phyloP scores from a whole-genome alignment of 23 tunicate genomes.

The Trididemnum nubilum region DNA sequence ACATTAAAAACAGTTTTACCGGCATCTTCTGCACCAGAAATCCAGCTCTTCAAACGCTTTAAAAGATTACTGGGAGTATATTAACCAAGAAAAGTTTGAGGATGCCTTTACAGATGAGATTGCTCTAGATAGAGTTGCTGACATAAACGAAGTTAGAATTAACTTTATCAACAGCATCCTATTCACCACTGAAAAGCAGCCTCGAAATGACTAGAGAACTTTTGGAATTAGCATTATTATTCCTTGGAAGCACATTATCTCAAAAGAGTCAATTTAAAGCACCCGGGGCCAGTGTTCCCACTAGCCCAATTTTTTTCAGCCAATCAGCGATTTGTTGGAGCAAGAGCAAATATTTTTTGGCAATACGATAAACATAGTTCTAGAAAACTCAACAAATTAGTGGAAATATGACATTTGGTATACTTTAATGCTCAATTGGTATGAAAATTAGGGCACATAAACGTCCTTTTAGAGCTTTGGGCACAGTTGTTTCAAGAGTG shows the following conservation, averaged over 20 bases:
- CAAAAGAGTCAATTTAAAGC: background rate
- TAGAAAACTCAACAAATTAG: too few relatives aligned
- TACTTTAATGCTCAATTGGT: too few relatives aligned
- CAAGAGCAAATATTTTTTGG: too few relatives aligned
- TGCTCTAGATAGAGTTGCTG: constrained; percentile 6
- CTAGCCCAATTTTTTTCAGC: too few relatives aligned
- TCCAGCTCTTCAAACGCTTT: constrained; percentile 21
- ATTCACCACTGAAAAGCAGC: background rate
- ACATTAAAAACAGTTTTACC: background rate
- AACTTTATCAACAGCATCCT: background rate
- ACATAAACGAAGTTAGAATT: background rate
- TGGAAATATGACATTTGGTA: too few relatives aligned
- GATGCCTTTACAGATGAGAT: constrained; percentile 30
- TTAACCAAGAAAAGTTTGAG: constrained; percentile 21
- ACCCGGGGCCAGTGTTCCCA: background rate
- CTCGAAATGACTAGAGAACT: constrained; percentile 21
- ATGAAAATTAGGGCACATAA: too few relatives aligned
- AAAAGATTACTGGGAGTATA: constrained; percentile 14
- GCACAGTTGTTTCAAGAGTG: too few relatives aligned
- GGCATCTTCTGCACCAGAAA: constrained; percentile 35
- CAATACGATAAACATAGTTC: too few relatives aligned
- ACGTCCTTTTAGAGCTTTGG: too few relatives aligned
- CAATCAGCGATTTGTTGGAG: too few relatives aligned
- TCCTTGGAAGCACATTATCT: background rate
- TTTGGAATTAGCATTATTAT: constrained; percentile 3